phyloP scores from a whole-genome alignment of 2,113 vertebrate genomes.

The Oreochromis aureus region DNA sequence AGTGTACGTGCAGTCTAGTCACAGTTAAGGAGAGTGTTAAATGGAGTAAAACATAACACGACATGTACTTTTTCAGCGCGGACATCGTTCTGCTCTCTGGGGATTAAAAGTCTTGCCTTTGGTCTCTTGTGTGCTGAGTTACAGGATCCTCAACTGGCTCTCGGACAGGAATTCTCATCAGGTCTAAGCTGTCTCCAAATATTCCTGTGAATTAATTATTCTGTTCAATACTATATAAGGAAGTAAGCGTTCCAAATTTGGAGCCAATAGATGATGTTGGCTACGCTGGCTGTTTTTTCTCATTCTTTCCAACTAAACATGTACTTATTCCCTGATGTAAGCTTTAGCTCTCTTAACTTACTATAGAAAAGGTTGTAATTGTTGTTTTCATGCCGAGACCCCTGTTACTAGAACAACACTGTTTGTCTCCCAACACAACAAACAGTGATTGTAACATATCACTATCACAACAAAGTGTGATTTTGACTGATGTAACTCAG shows the following conservation, averaged over 20 bases:
- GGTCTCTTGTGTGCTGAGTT: neutral
- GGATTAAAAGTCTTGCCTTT: neutral
- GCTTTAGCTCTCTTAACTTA: neutral
- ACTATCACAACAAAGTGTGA: neutral
- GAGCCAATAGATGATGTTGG: neutral
- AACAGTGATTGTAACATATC: neutral
- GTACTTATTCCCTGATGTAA: neutral
- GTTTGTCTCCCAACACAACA: neutral
- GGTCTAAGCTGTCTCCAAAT: slow-evolving; percentile 8
- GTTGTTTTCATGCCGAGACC: neutral
- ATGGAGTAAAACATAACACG: neutral
- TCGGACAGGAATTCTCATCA: neutral
- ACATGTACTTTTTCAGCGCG: neutral
- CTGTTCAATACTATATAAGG: neutral
- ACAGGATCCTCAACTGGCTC: neutral
- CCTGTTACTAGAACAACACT: neutral
- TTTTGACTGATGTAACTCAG: neutral
- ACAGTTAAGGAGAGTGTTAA: neutral
- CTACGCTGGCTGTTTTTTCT: neutral
- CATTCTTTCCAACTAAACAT: neutral
- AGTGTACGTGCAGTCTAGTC: neutral
- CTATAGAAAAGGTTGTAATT: neutral
- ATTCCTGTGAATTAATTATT: neutral
- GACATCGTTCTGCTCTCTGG: neutral
- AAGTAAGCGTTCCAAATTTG: neutral